Percentiles rank a stretch among this genome's conserved stretches.
phyloP scores from a whole-genome alignment of 2,113 vertebrate species.

The Glaucidium brasilianum region DNA sequence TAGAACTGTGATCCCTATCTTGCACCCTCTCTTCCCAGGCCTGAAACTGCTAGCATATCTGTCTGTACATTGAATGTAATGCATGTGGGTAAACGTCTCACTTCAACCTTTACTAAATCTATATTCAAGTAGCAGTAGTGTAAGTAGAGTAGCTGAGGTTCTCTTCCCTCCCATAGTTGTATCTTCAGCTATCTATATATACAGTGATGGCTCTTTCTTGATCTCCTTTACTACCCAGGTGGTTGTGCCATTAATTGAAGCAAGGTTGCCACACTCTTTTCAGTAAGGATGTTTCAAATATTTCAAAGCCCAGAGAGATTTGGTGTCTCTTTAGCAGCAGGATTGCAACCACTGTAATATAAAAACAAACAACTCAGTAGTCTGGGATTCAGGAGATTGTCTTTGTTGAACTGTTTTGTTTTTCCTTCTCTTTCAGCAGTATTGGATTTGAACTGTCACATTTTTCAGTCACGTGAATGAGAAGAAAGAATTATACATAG shows the following conservation, averaged over 20 bases:
- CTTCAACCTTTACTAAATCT: background rate
- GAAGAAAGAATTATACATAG: background rate
- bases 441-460: background rate
- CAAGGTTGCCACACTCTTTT: background rate
- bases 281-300: background rate
- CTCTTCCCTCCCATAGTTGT: background rate
- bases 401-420: background rate
- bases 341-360: background rate
- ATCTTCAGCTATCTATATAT: background rate
- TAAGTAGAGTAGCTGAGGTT: background rate
- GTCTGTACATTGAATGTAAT: background rate
- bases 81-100: background rate
- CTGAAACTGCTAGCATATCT: background rate
- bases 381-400: background rate
- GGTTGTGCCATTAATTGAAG: accelerated
- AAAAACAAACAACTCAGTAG: background rate
- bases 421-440: background rate
- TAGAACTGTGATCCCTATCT: background rate
- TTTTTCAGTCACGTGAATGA: background rate
- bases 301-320: background rate
- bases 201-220: accelerated
- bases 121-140: background rate
- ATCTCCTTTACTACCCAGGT: background rate
- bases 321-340: background rate
- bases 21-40: background rate